These are phyloP conservation scores for Parauchenoglanis punctatus DNA, from an alignment of 2,797 vertebrate genomes.

Conservation along the genomic window DNA sequence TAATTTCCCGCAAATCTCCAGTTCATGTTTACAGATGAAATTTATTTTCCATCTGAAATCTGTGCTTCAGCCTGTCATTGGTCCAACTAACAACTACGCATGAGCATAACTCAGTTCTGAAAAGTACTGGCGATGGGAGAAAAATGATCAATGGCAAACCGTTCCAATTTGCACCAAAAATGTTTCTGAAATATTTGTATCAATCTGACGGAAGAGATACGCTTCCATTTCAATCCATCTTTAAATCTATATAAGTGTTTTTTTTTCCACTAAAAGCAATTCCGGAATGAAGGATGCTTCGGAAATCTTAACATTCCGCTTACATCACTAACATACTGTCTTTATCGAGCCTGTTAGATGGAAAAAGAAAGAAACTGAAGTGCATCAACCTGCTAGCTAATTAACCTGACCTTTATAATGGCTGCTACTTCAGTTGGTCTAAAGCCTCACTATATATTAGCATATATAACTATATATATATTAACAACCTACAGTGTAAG, in stretches of 20 bases:
- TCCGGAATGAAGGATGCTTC: neutral
- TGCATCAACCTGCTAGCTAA: neutral
- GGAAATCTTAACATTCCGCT: neutral
- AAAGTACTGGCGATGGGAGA: neutral
- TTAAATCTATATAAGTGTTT: neutral
- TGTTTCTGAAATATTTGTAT: neutral
- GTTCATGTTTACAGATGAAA: neutral
- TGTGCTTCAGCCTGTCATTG: neutral
- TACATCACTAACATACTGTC: neutral
- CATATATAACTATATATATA: neutral
- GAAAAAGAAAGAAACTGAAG: neutral
- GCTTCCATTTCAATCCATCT: neutral
- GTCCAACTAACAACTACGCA: neutral
- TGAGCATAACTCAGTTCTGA: neutral
- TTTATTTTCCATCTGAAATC: neutral
- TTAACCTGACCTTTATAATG: neutral
- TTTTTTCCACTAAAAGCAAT: neutral
- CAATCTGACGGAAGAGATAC: neutral
- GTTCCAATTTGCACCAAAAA: neutral
- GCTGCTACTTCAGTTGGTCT: neutral
- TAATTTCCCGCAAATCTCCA: neutral
- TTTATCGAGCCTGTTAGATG: neutral
- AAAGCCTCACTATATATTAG: neutral
- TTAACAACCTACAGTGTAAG: neutral
- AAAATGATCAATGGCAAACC: neutral